Evolutionary conservation across 1,140 invertebrate genomes (phyloP), one percentile per base, ranked within the genome.

Genomic region (Kradibia gibbosae): DNA sequence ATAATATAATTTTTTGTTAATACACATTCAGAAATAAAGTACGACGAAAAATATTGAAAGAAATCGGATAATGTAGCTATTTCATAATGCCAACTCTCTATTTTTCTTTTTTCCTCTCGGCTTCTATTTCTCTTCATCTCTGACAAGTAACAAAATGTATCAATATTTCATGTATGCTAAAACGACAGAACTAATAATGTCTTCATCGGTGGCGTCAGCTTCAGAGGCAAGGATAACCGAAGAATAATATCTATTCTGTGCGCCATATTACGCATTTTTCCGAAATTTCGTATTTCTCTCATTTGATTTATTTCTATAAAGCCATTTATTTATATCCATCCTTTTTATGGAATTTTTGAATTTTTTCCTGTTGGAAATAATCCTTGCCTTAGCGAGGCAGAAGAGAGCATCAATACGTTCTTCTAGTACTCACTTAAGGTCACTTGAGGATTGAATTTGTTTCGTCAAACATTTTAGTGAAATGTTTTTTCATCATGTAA

Each of bases 141-240:
- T 57, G 62, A 48, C 75, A 39, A 31, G 25, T 45, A 71, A 17
- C n/a, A 36, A 60, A 17, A 65, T 25, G 22, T 25, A 91, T 91
- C 90, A 91, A 91, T 91, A 91, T 91, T 91, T 91, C 90, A 91
- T 91, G 88, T 91, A 91, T 91, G 90, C 90, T 91, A 91, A 91
- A 90, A 89, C 87, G 88, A 88, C 87, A 90, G 89, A 91, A 91
- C 90, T 91, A 91, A 91, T 91, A 91, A 91, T 90, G 88, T 89
- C n/a, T n/a, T 89, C 86, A 85, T 83, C 11, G 53, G 20, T 31
- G 70, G 75, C 62, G 77, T 55, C 45, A 65, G 89, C 88, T 11
- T 60, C 25, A 8, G 62, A 87, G 88, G 88, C 85, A 86, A 83
- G 82, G 87, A 89, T 91, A 88, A 89, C 86, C 88, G 89, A 90